phyloP scores from a whole-genome alignment of 2,888 invertebrate genomes.

The Synergus japonicus region DNA sequence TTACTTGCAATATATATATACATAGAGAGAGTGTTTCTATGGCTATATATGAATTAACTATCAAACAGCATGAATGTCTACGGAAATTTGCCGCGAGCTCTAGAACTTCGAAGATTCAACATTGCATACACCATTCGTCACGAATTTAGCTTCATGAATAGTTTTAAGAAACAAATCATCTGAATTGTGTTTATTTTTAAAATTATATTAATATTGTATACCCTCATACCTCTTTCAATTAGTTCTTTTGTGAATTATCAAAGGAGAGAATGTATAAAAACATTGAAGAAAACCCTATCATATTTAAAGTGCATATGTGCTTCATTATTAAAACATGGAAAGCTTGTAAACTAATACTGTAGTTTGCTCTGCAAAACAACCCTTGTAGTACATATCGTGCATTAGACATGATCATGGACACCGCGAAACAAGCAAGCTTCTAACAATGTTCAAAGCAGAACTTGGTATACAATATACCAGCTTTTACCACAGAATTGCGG shows the following conservation, averaged over 20 bases:
- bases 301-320: not conserved
- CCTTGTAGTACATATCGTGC: conserved; percentile 45
- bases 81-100: conserved; percentile 4
- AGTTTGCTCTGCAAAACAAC: not conserved
- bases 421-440: conserved; percentile 51
- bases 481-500: conserved; percentile 53
- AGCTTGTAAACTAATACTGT: not conserved
- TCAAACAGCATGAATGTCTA: conserved; percentile 25
- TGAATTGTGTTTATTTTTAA: no score
- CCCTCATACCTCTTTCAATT: no score
- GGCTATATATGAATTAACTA: not conserved
- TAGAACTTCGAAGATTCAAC: not conserved
- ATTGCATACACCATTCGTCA: not conserved
- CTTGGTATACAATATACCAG: conserved; percentile 49
- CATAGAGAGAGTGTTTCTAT: no score
- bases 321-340: not conserved
- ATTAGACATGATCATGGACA: conserved; percentile 56
- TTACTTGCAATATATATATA: conserved; percentile 63
- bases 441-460: conserved; percentile 57
- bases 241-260: no score
- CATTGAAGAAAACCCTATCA: not conserved
- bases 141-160: not conserved
- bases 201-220: no score
- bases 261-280: no score
- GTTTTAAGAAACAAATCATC: no score